Percentiles rank a stretch among this genome's conserved stretches.
Conservation (phyloP, 2,113 vertebrate genomes). For the Chascanopsetta lugubris region DNA sequence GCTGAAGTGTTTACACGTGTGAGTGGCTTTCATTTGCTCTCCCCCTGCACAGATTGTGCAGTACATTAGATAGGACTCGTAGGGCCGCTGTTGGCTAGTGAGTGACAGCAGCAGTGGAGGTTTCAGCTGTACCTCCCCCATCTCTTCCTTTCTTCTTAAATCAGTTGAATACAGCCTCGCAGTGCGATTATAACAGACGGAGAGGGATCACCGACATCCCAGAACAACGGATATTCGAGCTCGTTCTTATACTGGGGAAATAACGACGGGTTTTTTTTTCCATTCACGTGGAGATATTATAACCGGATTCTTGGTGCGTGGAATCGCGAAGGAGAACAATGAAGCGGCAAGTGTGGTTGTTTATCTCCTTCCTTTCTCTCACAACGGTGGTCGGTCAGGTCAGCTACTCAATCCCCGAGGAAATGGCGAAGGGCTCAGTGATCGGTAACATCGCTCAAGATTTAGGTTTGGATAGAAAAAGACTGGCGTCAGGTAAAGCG, state of each 20-base stretch:
- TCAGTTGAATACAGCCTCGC: not conserved
- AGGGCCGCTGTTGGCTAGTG: slow-evolving; percentile 59
- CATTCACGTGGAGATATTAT: too few species aligned
- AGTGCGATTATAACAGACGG: not conserved
- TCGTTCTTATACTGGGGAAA: too few species aligned
- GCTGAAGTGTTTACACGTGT: not conserved
- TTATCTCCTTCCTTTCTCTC: slow-evolving; percentile 26
- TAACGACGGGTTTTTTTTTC: too few species aligned
- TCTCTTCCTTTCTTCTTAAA: not conserved
- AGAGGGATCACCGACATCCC: not conserved
- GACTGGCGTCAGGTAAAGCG: slow-evolving; percentile 66
- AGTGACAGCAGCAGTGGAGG: not conserved
- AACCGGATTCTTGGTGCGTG: too few species aligned
- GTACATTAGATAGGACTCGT: slow-evolving; percentile 71
- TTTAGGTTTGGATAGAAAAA: slow-evolving; percentile 63
- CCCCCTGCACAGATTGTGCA: not conserved
- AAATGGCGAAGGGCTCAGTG: slow-evolving; percentile 47
- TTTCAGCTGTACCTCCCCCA: slow-evolving; percentile 25
- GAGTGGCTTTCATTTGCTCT: not conserved
- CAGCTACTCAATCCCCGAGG: slow-evolving; percentile 65
- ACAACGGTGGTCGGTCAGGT: slow-evolving; percentile 33
- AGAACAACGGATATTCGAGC: too few species aligned
- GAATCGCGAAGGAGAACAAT: slow-evolving; percentile 30
- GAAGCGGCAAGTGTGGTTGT: slow-evolving; percentile 39
- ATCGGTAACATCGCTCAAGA: slow-evolving; percentile 54